phyloP scores from a whole-genome alignment of 2,113 vertebrate species.

The Aplodontia rufa region DNA sequence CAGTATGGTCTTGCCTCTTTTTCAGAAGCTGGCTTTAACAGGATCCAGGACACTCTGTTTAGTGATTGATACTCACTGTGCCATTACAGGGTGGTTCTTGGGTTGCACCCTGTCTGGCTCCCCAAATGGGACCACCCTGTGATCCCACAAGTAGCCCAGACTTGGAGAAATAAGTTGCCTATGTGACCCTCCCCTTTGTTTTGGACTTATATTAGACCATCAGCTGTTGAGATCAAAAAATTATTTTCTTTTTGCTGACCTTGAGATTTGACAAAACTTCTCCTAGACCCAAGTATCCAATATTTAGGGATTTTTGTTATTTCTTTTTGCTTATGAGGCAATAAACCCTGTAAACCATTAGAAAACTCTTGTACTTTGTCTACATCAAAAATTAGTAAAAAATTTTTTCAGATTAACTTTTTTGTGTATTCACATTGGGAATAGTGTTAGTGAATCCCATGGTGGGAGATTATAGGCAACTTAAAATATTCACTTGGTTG shows the following conservation, averaged over 20 bases:
- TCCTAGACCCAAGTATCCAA: background rate
- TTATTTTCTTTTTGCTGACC: background rate
- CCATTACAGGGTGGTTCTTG: background rate
- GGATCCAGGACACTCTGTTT: background rate
- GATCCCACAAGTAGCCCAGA: background rate
- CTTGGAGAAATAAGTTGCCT: background rate
- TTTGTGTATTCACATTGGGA: constrained; percentile 14
- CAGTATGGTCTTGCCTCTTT: background rate
- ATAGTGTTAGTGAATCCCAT: background rate
- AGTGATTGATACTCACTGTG: background rate
- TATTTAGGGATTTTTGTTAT: background rate
- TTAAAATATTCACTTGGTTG: background rate
- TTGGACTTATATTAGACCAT: background rate
- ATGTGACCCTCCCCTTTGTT: background rate
- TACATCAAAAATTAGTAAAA: background rate
- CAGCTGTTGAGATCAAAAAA: background rate
- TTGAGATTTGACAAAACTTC: background rate
- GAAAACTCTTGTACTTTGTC: background rate
- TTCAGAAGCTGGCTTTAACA: background rate
- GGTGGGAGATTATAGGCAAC: background rate
- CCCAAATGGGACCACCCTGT: background rate
- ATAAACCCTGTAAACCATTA: background rate
- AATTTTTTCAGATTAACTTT: background rate
- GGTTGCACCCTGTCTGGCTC: background rate
- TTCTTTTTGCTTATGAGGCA: background rate